phyloP scores from a whole-genome alignment of 2,888 invertebrate genomes.

The Eudasyphora cyanicolor region DNA sequence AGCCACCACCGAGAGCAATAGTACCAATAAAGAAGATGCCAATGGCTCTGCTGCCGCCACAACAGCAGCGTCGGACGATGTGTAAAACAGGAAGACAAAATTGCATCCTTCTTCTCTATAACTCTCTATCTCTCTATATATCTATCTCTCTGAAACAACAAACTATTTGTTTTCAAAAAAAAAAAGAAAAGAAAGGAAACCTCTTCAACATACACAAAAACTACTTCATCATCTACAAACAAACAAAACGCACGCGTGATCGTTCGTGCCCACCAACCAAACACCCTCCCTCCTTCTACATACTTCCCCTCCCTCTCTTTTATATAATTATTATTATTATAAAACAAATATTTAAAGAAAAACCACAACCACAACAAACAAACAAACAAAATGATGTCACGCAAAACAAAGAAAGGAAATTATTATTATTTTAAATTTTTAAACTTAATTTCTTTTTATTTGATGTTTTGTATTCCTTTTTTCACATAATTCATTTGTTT shows the following conservation, averaged over 20 bases:
- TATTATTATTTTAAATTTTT: conserved; percentile 34
- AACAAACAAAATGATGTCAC: conserved; percentile 18
- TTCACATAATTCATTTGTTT: conserved; percentile 25
- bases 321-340: conserved; percentile 34
- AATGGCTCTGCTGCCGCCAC: conserved; percentile 65
- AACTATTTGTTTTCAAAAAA: conserved; percentile 13
- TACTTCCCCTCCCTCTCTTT: conserved; percentile 18
- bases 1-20: conserved; percentile 61
- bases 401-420: conserved; percentile 30
- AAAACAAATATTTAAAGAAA: conserved; percentile 4
- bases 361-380: not conserved
- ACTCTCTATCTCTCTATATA: no score
- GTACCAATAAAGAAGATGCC: conserved; percentile 65
- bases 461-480: conserved; percentile 38
- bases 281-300: conserved; percentile 7
- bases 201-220: conserved; percentile 6
- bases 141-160: not conserved
- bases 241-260: conserved; percentile 22
- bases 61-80: conserved; percentile 73
- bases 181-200: no score
- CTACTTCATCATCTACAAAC: conserved; percentile 4
- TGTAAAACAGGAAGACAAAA: conserved; percentile 68
- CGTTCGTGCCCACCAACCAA: not conserved
- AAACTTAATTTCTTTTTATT: conserved; percentile 37
- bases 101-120: conserved; percentile 9